Base-by-base conservation (phyloP, 2,113 vertebrate genomes). In the Gadus macrocephalus region DNA sequence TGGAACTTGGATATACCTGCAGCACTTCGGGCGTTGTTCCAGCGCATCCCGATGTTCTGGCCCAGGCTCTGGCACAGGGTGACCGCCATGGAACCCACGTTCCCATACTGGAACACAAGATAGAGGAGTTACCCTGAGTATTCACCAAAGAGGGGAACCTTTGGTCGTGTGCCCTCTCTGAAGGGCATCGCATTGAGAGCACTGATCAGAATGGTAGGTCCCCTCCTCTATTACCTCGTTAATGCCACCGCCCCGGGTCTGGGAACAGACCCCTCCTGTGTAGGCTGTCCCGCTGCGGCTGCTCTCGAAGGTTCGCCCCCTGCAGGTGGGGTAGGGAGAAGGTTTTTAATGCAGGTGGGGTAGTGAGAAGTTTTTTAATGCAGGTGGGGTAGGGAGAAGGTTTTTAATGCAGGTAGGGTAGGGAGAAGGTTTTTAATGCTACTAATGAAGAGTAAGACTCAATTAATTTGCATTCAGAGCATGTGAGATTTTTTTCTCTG, bases 41-140 rank as follows among this genome's bases (percentile, higher is more conserved):
- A 98, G 92, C 93, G 96, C 96, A 98, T 98, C 72, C 95, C 96
- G 73, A 98, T 88, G 85, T 98, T 98, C 88, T 98, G 96, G n/a
- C 96, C 96, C 70, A 98, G 90, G 0, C 94, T 96, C 91, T 98
- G 96, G 4, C 94, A 95, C 86, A 98, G 87, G 0, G 94, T 96
- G 79, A 96, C 90, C 0, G 95, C 95, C 96, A 98, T 96, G 2
- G 93, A 90, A 0, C 91, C 93, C 17, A 96, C 93, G 22, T 90
- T 98, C 68, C 95, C 96, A 1, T 94, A 96, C 95, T 98, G 87
- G 2, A 81, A 80, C 8, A 16, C 1, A 49, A 49, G 42, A 49
- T 35, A 49, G 2, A 9, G 42, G 42, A 14, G 42, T 49, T 14
- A 49, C 42, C 42, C 42, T 49, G 42, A 49, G 42, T 2, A 11